Evolutionary conservation across 2,888 invertebrate genomes (phyloP), one percentile per base, ranked within the genome.

Genomic region (Cheilosia soror): DNA sequence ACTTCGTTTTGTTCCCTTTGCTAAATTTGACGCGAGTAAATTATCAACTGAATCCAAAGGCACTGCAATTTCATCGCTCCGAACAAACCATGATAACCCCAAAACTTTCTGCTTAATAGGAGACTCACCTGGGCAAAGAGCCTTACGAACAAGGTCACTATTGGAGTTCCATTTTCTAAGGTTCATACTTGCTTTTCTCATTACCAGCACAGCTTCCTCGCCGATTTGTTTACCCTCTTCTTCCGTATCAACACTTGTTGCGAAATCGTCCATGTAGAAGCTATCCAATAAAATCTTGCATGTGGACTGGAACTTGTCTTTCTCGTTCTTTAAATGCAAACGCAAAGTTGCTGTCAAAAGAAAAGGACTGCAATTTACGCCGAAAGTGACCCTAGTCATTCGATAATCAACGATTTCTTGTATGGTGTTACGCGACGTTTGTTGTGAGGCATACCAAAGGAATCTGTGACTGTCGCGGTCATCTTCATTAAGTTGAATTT

Each of bases 211-310:
- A 13, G 78, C 78, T 53, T 79, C 63, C 25, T 55, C 29, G 27
- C 72, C 5, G 25, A 73, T 44, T n/a, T n/a, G 25, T 9, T 47
- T 40, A 31, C 60, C 78, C 15, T 65, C 42, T 27, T 63, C 77
- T 15, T 83, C 60, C 2, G 55, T 47, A 15, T 83, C 71, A 7
- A 71, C 42, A 9, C 68, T 68, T 9, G 25, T n/a, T 7, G 29
- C 57, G 13, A 78, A 58, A 37, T 78, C 78, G n/a, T 57, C 62
- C 71, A 79, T 58, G 42, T 79, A 73, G 29, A 73, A 79, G 11
- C 66, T 66, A 13, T 51, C 33, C 42, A 49, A 5, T 44, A 66
- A 15, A 20, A 60, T 42, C 3, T 25, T 5, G 33, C 66, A 25
- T 27, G 55, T 72, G 13, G 51, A 49, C 40, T 31, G 47, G 37